phyloP scores from a whole-genome alignment of 92 coral and sea anemone genomes.

The Parazoanthus darwini region DNA sequence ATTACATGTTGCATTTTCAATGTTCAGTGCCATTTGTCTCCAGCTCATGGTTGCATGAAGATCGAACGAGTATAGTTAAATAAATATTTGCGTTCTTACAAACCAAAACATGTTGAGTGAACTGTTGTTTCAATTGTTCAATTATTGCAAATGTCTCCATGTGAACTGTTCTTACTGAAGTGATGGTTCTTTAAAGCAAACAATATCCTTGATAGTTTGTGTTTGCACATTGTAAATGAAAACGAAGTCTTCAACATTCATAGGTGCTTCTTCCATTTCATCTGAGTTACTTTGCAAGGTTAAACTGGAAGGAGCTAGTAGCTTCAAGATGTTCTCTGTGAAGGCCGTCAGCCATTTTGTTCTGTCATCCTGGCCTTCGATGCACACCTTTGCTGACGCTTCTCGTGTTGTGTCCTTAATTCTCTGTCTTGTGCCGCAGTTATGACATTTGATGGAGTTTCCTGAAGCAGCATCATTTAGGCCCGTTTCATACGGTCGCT shows the following conservation, averaged over 20 bases:
- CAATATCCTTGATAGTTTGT: conserved; percentile 28
- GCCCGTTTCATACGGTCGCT: too few relatives aligned
- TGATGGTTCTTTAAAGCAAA: conserved; percentile 25
- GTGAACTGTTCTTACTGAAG: conserved; percentile 3
- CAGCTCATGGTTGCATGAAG: too few relatives aligned
- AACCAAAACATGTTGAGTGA: background rate
- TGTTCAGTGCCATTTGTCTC: too few relatives aligned
- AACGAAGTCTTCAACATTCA: conserved; percentile 29
- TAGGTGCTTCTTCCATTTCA: conserved; percentile 27
- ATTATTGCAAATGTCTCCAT: background rate
- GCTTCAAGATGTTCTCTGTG: background rate
- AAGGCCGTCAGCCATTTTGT: conserved; percentile 19
- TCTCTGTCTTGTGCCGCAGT: conserved; percentile 28
- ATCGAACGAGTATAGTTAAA: too few relatives aligned
- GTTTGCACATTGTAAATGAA: conserved; percentile 21
- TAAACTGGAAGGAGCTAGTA: conserved; percentile 5
- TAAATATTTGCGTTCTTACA: too few relatives aligned
- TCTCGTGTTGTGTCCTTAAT: conserved; percentile 7
- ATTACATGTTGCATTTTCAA: too few relatives aligned
- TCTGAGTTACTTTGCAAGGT: conserved; percentile 33
- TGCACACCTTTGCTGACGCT: conserved; percentile 11
- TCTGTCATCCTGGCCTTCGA: background rate
- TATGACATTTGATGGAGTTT: conserved; percentile 27
- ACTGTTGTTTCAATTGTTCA: background rate
- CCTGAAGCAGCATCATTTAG: conserved; percentile 15